A percentile compares a stretch with the other conserved stretches of the same genome.
These are phyloP conservation scores for Pangasius macronema DNA, from an alignment of 2,797 vertebrate genomes.

Conservation along the genomic window DNA sequence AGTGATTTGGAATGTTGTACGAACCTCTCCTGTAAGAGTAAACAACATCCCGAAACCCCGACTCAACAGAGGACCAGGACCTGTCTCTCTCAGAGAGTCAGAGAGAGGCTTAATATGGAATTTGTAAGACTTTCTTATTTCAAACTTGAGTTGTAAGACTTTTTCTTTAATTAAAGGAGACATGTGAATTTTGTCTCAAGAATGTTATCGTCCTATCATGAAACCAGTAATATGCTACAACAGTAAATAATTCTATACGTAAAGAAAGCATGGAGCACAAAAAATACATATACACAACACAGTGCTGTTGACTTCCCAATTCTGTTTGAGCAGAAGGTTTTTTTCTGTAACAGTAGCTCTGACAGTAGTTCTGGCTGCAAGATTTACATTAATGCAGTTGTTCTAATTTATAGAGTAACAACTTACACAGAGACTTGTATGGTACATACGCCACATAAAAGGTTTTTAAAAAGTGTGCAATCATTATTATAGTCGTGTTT, in stretches of 20 bases:
- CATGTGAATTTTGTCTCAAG: too few species aligned
- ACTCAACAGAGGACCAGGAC: too few species aligned
- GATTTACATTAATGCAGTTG: not conserved
- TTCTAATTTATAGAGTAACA: not conserved
- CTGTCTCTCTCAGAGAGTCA: too few species aligned
- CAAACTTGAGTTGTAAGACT: too few species aligned
- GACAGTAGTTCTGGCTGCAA: not conserved
- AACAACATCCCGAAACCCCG: too few species aligned
- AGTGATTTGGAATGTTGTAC: constrained; percentile 79
- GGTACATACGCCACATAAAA: not conserved
- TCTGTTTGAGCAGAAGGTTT: not conserved
- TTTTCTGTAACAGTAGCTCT: not conserved
- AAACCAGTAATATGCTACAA: not conserved
- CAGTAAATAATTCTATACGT: not conserved
- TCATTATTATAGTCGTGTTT: not conserved
- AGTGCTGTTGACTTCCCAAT: not conserved
- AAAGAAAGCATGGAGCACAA: not conserved
- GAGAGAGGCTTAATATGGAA: not conserved
- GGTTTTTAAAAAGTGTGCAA: not conserved
- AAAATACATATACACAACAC: not conserved
- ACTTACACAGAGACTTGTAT: not conserved
- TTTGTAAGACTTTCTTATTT: not conserved
- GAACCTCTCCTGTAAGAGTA: too few species aligned
- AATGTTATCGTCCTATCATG: too few species aligned
- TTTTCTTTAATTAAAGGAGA: too few species aligned